Evolutionary conservation across 2,888 invertebrate genomes (phyloP), one percentile per base, ranked within the genome.

Genomic region (Bombyx huttoni): DNA sequence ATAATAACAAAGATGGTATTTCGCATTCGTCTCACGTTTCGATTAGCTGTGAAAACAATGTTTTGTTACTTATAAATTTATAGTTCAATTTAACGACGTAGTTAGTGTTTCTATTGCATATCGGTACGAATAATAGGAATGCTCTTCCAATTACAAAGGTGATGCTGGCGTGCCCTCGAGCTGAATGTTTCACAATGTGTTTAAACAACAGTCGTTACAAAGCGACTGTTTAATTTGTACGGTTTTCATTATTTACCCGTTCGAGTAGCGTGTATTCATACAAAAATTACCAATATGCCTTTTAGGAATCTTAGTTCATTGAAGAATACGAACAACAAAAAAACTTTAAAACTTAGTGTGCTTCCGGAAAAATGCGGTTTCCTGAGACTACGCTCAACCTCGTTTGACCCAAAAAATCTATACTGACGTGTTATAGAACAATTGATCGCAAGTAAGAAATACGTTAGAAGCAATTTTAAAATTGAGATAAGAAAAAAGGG

Each of bases 11-110:
- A 40, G 12, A 57, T 51, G 56, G 52, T 55, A 53, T 54, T 55
- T 52, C 54, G 54, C 46, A 65, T 64, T 67, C 67, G 59, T 55
- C 75, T 70, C 71, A 75, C 75, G 68, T 68, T 58, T 57, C 56
- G 53, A 58, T 53, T 62, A 51, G 56, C 56, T 60, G 58, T 55
- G 54, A 51, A 53, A 61, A 59, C 59, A 61, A 61, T 61, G 53
- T 58, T 58, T 52, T 58, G 63, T 65, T 69, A 62, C 61, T 56
- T 63, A 63, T 61, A 60, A 73, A 73, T 78, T 81, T 82, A 83
- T 81, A 71, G 68, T 78, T 81, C 77, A 78, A 82, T 81, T 75
- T 61, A 67, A 70, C 77, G 70, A 74, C 75, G 72, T 77, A 75
- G 73, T 77, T 79, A 79, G 72, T 64, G 67, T 71, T 74, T 69